Evolutionary conservation across 2,888 invertebrate species (phyloP).

Genomic region (Mimas tiliae): DNA sequence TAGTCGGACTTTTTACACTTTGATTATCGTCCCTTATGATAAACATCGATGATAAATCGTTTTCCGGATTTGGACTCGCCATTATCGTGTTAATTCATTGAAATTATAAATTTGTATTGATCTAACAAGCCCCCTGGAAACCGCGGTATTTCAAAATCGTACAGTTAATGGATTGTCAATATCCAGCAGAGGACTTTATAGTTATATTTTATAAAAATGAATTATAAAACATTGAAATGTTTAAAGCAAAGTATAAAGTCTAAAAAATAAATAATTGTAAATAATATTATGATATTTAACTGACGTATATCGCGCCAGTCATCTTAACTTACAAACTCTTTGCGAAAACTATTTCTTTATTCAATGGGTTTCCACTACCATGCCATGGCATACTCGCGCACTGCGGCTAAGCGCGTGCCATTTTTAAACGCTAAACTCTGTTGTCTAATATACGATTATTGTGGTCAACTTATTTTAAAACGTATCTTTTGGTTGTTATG

Average conservation of each 20-base stretch:
- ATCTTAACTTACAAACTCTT: neutral
- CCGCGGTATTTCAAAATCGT: slow-evolving; percentile 11
- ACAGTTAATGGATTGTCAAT: neutral
- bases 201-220: neutral
- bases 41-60: slow-evolving; percentile 71
- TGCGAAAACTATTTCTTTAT: too few relatives aligned
- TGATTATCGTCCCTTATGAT: slow-evolving; percentile 61
- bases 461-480: too few relatives aligned
- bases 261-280: neutral
- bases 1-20: slow-evolving; percentile 53
- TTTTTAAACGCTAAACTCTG: too few relatives aligned
- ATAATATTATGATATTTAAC: too few relatives aligned
- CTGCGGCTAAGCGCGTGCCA: too few relatives aligned
- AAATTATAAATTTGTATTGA: slow-evolving; percentile 49
- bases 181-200: neutral
- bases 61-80: slow-evolving; percentile 67
- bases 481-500: too few relatives aligned
- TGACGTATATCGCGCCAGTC: slow-evolving; percentile 5
- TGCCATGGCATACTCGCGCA: neutral
- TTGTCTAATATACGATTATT: too few relatives aligned
- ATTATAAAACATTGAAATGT: neutral
- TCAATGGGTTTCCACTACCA: too few relatives aligned
- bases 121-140: slow-evolving; percentile 57
- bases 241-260: neutral
- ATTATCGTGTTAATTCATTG: slow-evolving; percentile 46